These are phyloP conservation scores for Mustela nigripes DNA, from an alignment of 2,113 vertebrate species.

Conservation along the genomic window DNA sequence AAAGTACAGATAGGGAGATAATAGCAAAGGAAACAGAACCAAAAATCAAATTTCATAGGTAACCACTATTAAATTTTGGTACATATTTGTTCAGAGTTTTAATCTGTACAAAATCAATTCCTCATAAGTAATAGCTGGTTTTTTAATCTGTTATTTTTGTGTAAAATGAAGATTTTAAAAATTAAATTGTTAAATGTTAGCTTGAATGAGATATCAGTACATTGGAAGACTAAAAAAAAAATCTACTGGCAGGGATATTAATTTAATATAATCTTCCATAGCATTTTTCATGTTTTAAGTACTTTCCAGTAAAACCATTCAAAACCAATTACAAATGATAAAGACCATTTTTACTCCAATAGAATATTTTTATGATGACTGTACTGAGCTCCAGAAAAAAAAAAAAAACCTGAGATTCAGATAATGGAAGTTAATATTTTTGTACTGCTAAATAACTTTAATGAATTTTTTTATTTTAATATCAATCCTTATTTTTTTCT, in stretches of 20 bases:
- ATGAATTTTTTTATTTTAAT: conserved; percentile 48
- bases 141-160: conserved; percentile 32
- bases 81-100: conserved; percentile 31
- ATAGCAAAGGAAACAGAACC: conserved; percentile 26
- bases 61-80: conserved; percentile 22
- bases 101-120: conserved; percentile 32
- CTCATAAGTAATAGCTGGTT: neutral
- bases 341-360: neutral
- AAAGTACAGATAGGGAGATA: conserved; percentile 14
- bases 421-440: conserved; percentile 35
- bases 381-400: neutral
- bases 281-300: conserved; percentile 16
- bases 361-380: neutral
- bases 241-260: neutral
- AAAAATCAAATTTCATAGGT: neutral
- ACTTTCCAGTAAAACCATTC: neutral
- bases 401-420: neutral
- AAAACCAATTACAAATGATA: neutral
- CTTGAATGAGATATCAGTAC: neutral
- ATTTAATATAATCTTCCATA: conserved; percentile 36
- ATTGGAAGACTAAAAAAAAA: neutral
- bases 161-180: neutral
- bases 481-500: conserved; percentile 21
- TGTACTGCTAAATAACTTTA: neutral
- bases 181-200: neutral